phyloP scores from a whole-genome alignment of 2,113 vertebrate species.

The Cyprinodon variegatus region DNA sequence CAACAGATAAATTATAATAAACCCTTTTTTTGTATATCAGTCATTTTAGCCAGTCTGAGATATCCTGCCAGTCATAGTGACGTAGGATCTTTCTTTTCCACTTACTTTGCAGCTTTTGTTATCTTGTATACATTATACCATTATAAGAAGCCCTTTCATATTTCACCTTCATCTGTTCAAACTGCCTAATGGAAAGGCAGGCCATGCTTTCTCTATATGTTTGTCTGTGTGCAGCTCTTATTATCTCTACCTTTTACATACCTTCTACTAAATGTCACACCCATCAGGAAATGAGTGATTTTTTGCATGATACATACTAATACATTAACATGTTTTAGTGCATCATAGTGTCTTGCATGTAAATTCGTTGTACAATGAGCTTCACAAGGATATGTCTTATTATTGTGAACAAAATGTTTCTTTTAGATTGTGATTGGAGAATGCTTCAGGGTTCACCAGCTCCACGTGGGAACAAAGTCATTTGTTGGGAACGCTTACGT shows the following conservation, averaged over 20 bases:
- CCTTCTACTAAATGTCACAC: constrained; percentile 14
- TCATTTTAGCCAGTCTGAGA: constrained; percentile 10
- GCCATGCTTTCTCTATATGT: constrained; percentile 74
- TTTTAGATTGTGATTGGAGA: constrained; percentile 93
- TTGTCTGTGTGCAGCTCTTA: constrained; percentile 45
- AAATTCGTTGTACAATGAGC: background rate
- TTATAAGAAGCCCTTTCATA: constrained; percentile 13
- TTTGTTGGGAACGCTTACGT: constrained; percentile 94
- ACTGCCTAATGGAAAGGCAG: constrained; percentile 79
- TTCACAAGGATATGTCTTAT: background rate
- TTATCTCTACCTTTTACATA: constrained; percentile 31
- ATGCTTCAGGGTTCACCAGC: constrained; percentile 92
- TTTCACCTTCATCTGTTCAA: constrained; percentile 41
- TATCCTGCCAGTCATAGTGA: background rate
- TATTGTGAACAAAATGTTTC: background rate
- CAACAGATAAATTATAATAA: constrained; percentile 13
- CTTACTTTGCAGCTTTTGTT: constrained; percentile 13
- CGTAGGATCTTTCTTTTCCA: constrained; percentile 8
- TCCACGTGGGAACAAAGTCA: constrained; percentile 90
- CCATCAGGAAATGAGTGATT: constrained; percentile 18
- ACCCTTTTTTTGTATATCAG: constrained; percentile 5
- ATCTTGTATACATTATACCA: constrained; percentile 26
- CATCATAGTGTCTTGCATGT: constrained; percentile 21
- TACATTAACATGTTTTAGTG: background rate
- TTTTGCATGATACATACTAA: constrained; percentile 56